Percentiles rank a stretch among this genome's conserved stretches.
phyloP scores from a whole-genome alignment of 2,888 invertebrate species.

The Psylliodes chrysocephalus region DNA sequence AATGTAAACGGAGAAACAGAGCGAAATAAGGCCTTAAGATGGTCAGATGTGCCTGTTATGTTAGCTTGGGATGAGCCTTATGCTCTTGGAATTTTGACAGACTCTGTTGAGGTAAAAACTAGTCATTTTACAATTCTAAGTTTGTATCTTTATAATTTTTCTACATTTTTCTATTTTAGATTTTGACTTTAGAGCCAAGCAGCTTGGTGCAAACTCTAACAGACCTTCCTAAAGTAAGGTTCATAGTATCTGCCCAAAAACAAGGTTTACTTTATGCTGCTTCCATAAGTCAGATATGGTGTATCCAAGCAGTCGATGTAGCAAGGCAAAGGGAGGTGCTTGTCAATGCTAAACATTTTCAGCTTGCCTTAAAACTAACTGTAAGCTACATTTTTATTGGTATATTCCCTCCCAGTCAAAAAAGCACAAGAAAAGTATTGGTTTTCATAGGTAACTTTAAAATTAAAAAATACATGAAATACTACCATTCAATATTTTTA shows the following conservation, averaged over 20 bases:
- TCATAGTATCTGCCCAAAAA: slow-evolving; percentile 75
- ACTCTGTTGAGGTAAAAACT: slow-evolving; percentile 76
- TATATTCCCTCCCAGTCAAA: too few species aligned
- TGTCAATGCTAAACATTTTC: slow-evolving; percentile 90
- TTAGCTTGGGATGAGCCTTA: slow-evolving; percentile 95
- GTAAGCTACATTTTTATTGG: slow-evolving; percentile 71
- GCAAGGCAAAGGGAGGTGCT: slow-evolving; percentile 86
- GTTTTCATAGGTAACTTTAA: too few species aligned
- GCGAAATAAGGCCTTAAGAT: slow-evolving; percentile 78
- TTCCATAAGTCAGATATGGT: slow-evolving; percentile 90
- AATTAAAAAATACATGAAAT: too few species aligned
- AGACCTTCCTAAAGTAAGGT: slow-evolving; percentile 78
- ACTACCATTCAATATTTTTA: too few species aligned
- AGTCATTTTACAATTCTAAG: too few species aligned
- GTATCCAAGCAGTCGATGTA: slow-evolving; percentile 82
- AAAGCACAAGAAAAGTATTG: too few species aligned
- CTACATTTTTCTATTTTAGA: slow-evolving; percentile 51
- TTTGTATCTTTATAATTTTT: too few species aligned
- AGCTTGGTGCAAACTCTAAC: slow-evolving; percentile 84
- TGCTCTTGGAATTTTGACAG: slow-evolving; percentile 84
- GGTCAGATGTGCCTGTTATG: slow-evolving; percentile 80
- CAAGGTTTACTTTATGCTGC: slow-evolving; percentile 87
- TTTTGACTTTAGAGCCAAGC: slow-evolving; percentile 85
- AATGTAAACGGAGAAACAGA: slow-evolving; percentile 78
- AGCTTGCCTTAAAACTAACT: slow-evolving; percentile 89